Evolutionary conservation across 2,113 vertebrate genomes (phyloP).

Genomic region (Notarius quadriscutis): DNA sequence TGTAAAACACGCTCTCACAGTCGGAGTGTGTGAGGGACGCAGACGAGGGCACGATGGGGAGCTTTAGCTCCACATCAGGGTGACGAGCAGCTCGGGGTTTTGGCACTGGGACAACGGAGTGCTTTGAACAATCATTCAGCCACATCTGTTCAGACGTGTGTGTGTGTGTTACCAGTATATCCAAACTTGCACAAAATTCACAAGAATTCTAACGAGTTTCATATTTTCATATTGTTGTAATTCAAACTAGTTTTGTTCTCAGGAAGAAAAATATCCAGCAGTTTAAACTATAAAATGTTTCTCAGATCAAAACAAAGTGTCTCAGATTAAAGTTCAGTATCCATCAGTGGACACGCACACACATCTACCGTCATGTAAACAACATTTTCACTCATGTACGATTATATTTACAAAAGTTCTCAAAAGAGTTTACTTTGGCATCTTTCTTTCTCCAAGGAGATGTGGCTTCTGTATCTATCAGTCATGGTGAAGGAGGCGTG

Average conservation of each 20-base stretch:
- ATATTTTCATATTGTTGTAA: not conserved
- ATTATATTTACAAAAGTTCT: too few relatives aligned
- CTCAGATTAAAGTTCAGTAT: not conserved
- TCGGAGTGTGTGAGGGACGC: not conserved
- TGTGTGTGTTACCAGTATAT: not conserved
- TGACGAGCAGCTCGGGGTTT: conserved; percentile 13
- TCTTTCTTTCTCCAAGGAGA: not conserved
- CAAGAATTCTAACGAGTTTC: not conserved
- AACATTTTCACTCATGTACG: too few relatives aligned
- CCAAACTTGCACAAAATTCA: not conserved
- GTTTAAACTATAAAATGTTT: not conserved
- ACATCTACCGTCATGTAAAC: too few relatives aligned
- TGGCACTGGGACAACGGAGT: conserved; percentile 25
- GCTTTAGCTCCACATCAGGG: conserved; percentile 14
- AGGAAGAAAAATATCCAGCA: not conserved
- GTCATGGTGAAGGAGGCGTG: not conserved
- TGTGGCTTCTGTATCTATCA: not conserved
- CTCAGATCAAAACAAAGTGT: not conserved
- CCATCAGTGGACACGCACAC: not conserved
- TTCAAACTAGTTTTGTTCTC: not conserved
- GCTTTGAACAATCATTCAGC: conserved; percentile 22
- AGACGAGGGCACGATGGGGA: conserved; percentile 35
- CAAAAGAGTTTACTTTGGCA: not conserved
- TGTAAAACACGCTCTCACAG: not conserved
- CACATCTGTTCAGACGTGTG: conserved; percentile 26